Evolutionary conservation across 2,888 invertebrate species (phyloP), one percentile per base, ranked within the genome.

Genomic region (Chromoteleia sp.): DNA sequence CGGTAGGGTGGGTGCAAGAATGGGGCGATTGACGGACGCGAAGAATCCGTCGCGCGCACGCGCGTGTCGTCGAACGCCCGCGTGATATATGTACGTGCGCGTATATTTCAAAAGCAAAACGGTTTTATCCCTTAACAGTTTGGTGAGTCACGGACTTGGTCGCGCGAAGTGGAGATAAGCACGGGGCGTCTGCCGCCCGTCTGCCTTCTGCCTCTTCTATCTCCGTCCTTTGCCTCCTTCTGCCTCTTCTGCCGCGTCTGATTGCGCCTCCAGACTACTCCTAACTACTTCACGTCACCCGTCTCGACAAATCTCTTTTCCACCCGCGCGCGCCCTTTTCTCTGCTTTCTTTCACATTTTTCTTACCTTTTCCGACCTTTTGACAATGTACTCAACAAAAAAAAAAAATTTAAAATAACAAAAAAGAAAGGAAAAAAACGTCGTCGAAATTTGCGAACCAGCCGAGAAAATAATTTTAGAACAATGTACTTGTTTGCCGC

Each of bases 101-200:
- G 68, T 61, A 68, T 68, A 82, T 80, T 82, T 80, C 84, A 84
- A 87, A 87, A 87, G 86, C 87, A 85, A 86, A 87, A 87, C 85
- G 89, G 89, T 89, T 89, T 89, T 87, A 90, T 90, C 89, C 90
- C 89, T 89, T 88, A 89, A 89, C 89, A 88, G 89, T 90, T 90
- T 89, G 89, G 89, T 90, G 90, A 91, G 89, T 90, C 90, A 91
- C 87, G 89, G 88, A 88, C 86, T 86, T 73, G 80, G 78, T 79
- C 67, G 54, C 79, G 76, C 45, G 73, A 77, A 83, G 88, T 83
- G 85, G 86, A 86, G 86, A 88, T 89, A 89, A 89, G 88, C 89
- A 88, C 85, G 88, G 88, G 88, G 88, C 90, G 91, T 91, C 91
- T 91, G 90, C 89, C 90, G 90, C 88, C 90, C 87, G 91, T 91